Percentiles rank a stretch among this genome's conserved stretches.
Evolutionary conservation across 2,888 invertebrate genomes (phyloP).

Genomic region (Amblyjoppa fuscipennis): DNA sequence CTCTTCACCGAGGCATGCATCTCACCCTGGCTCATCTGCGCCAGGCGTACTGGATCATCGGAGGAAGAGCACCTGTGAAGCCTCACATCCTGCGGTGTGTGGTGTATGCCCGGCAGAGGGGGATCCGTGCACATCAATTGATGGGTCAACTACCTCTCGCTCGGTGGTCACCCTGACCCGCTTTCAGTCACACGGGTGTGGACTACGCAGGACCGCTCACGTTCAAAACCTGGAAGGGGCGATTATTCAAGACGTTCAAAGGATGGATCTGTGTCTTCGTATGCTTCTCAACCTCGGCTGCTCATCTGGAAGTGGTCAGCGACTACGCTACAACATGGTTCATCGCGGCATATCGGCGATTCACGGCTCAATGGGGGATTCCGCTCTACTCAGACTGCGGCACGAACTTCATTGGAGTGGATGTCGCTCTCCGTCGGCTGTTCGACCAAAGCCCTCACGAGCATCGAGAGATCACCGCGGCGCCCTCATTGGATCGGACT

Average conservation of each 20-base stretch:
- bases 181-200: background rate
- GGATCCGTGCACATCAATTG: background rate
- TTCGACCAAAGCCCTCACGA: background rate
- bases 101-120: background rate
- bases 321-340: constrained; percentile 49
- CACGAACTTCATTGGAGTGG: too few relatives aligned
- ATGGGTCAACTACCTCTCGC: constrained; percentile 4
- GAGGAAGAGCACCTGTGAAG: background rate
- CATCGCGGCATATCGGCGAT: background rate
- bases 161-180: background rate
- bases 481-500: background rate
- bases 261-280: background rate
- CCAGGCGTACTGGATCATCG: background rate
- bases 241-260: background rate
- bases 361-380: too few relatives aligned
- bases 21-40: background rate
- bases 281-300: background rate
- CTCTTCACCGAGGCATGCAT: background rate
- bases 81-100: background rate
- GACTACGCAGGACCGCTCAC: background rate
- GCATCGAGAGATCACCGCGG: background rate
- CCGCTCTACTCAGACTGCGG: too few relatives aligned
- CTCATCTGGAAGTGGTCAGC: constrained; percentile 33
- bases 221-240: background rate
- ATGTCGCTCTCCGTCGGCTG: background rate